Evolutionary conservation across 2,113 vertebrate genomes (phyloP), one percentile per base, ranked within the genome.

Genomic region (Lamprotornis superbus): DNA sequence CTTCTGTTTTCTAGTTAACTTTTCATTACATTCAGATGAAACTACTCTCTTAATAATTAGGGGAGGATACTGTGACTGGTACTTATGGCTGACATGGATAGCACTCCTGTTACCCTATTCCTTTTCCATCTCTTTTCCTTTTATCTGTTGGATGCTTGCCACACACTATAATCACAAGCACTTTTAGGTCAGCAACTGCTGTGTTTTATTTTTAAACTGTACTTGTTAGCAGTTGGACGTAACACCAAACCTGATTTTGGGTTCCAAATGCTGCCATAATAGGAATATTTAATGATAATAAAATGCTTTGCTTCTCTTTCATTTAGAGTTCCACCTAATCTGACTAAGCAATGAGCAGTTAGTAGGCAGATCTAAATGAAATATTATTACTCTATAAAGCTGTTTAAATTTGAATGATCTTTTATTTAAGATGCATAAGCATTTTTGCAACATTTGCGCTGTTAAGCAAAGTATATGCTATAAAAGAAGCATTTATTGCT

Each of bases 151-250:
- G 91, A 90, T 95, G 70, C 61, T 85, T 90, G 90, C 90, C 10
- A 19, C 69, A 56, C 60, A 12, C 80, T 87, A 12, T 92, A 93
- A 95, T 93, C 80, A 84, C 68, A 56, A 75, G 65, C 86, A 92
- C 83, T 96, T 95, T 70, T 77, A 88, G 94, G 95, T 93, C 92
- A 96, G 82, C 4, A 7, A 77, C 90, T 94, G 94, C 85, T 91
- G 94, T 55, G 81, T 89, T 92, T 87, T 94, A 80, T 96, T 95
- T 94, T 95, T 91, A 83, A 93, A 77, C 79, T 74, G 33, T 50
- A 35, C 90, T 94, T 83, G 63, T 91, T 95, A 90, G 82, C 82
- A 83, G 87, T 70, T 88, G 87, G 91, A 89, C 5, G 2, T 87
- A 61, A 57, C 71, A 77, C 56, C 39, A 19, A 77, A 88, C 71